Evolutionary conservation across 2,888 invertebrate genomes (phyloP).

Genomic region (Junonia oenone): DNA sequence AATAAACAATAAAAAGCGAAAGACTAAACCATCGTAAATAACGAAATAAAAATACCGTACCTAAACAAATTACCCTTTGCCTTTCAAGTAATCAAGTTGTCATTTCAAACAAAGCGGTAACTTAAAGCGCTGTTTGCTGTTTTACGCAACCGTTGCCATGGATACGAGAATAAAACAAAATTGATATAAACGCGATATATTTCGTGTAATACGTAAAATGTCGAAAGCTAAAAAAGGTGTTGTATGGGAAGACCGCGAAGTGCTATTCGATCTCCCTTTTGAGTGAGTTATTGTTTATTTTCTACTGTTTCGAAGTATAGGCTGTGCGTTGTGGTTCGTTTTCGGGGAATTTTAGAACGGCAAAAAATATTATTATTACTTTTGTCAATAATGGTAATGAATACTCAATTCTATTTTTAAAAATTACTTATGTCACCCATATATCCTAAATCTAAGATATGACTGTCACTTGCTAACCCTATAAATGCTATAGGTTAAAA

Average conservation of each 20-base stretch:
- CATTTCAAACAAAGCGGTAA: background rate
- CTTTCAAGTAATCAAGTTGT: background rate
- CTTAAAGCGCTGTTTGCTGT: background rate
- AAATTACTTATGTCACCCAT: no score
- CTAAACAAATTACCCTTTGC: background rate
- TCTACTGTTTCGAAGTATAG: background rate
- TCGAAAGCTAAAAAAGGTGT: constrained; percentile 63
- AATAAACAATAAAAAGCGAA: no score
- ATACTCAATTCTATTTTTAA: no score
- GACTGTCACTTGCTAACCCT: no score
- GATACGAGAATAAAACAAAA: background rate
- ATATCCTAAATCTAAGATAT: no score
- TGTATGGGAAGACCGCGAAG: constrained; percentile 95
- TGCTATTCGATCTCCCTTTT: constrained; percentile 93
- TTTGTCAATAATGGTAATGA: no score
- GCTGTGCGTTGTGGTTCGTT: background rate
- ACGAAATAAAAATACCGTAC: background rate
- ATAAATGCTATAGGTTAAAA: no score
- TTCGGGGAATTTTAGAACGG: no score
- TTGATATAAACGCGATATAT: background rate
- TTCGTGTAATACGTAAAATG: constrained; percentile 37
- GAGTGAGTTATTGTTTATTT: constrained; percentile 77
- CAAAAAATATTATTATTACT: no score
- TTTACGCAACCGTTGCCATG: background rate
- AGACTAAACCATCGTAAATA: no score